These are phyloP conservation scores for Dreissena polymorpha DNA, from an alignment of 1,140 invertebrate species.

Conservation along the genomic window DNA sequence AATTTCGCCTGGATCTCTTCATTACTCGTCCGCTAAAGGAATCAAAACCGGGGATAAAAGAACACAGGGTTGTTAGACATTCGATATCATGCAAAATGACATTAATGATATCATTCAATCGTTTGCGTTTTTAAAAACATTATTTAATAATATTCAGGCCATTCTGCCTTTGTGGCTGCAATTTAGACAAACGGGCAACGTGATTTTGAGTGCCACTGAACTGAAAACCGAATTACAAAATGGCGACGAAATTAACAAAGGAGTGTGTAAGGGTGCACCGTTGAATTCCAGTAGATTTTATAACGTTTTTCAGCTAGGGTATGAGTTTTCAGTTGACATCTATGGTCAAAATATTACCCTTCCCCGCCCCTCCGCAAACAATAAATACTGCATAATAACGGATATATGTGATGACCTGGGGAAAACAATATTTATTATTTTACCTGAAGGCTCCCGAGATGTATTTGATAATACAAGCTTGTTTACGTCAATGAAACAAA, in stretches of 20 bases:
- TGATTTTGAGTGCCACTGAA: conserved; percentile 14
- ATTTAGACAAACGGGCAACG: conserved; percentile 23
- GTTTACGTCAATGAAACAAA: neutral
- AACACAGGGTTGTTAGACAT: conserved; percentile 6
- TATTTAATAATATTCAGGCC: conserved; percentile 29
- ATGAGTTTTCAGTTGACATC: conserved; percentile 8
- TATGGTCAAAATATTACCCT: conserved; percentile 29
- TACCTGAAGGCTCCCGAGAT: conserved; percentile 29
- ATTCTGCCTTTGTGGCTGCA: conserved; percentile 27
- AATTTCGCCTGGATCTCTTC: conserved; percentile 16
- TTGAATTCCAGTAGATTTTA: conserved; percentile 12
- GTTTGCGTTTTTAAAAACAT: conserved; percentile 20
- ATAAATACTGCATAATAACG: conserved; percentile 26
- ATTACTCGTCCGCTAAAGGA: neutral
- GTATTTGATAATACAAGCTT: neutral
- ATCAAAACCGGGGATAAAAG: neutral
- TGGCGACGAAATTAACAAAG: neutral
- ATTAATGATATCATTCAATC: conserved; percentile 30
- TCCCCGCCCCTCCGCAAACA: neutral
- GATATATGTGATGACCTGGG: conserved; percentile 37
- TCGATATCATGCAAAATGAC: conserved; percentile 1
- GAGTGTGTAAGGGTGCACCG: conserved; percentile 29
- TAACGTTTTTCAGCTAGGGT: conserved; percentile 26
- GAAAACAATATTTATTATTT: conserved; percentile 28
- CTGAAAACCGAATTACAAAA: conserved; percentile 10